Evolutionary conservation across 1,140 invertebrate species (phyloP), one percentile per base, ranked within the genome.

Genomic region (Lethrus apterus): DNA sequence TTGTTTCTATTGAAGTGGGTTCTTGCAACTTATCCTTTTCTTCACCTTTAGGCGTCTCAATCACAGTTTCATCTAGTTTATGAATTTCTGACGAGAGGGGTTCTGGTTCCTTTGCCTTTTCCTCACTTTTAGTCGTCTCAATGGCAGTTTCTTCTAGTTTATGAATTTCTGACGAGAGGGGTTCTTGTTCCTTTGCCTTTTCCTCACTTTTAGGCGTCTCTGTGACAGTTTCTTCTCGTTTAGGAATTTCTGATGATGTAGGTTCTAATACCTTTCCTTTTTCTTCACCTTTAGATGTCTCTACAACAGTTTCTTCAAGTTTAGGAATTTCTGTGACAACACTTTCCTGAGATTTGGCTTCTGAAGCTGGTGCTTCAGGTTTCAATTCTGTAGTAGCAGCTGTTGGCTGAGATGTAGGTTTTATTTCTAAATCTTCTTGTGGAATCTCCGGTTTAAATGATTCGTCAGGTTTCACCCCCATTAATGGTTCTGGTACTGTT

Each of bases 321-420:
- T 36, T 36, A 45, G 18, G n/a, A 13, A 7, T 20, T 7, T 8
- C 15, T 43, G 33, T 40, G 13, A 41, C 24, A 30, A 46, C 51
- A 35, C 46, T 54, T 13, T 47, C 35, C 30, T 52, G 45, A 19
- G 51, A 30, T 36, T 56, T 57, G 18, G 46, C 31, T 26, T 15
- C 15, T 47, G 40, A 13, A 44, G 18, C 19, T 14, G 21, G 15
- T 29, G 38, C 24, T 21, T 40, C 17, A 7, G 19, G 4, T 31
- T 5, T 31, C 13, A 35, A 11, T 23, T 18, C 30, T 17, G 50
- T n/a, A 33, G 32, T 9, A 23, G 30, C 34, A 30, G 48, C 7
- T 40, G 11, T 18, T 17, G 21, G 7, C 10, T n/a, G 13, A 26
- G 50, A 17, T 29, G 34, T 10, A 44, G 36, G 2, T 24, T 50